Percentiles rank a stretch among this genome's conserved stretches.
Evolutionary conservation across 2,797 vertebrate genomes (phyloP).

Genomic region (Dendrocincla fuliginosa): DNA sequence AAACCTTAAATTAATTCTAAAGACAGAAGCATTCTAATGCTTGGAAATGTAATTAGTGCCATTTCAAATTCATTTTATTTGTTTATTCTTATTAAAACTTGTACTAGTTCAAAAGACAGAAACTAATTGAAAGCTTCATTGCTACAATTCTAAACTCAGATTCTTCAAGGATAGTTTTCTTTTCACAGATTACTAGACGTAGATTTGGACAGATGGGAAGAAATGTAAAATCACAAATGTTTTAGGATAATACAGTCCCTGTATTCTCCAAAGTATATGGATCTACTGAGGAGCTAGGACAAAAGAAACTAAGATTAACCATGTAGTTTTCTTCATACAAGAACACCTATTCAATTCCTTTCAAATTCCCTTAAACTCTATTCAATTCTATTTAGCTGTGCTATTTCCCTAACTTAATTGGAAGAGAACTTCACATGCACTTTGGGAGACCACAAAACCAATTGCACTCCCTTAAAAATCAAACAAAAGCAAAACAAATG

Average conservation of each 20-base stretch:
- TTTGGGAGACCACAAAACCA: not conserved
- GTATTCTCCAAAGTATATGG: not conserved
- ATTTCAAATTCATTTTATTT: conserved; percentile 15
- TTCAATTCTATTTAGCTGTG: not conserved
- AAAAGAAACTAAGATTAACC: not conserved
- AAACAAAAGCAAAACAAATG: not conserved
- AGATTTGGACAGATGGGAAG: not conserved
- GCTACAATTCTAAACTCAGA: not conserved
- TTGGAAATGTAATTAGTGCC: conserved; percentile 10
- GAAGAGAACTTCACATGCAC: not conserved
- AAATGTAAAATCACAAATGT: not conserved
- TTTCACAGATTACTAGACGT: not conserved
- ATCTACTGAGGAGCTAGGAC: not conserved
- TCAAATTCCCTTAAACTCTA: not conserved
- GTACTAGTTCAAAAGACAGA: conserved; percentile 30
- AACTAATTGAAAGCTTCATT: not conserved
- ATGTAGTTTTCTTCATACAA: not conserved
- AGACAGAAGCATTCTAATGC: not conserved
- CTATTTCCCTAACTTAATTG: not conserved
- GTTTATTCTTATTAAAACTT: conserved; percentile 33
- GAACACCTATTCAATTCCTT: not conserved
- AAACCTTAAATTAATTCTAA: conserved; percentile 17
- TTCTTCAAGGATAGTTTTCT: not conserved
- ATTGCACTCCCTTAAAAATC: not conserved
- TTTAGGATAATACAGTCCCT: not conserved